Base-by-base conservation (phyloP, 2,113 vertebrate genomes). In the Toxostoma redivivum region DNA sequence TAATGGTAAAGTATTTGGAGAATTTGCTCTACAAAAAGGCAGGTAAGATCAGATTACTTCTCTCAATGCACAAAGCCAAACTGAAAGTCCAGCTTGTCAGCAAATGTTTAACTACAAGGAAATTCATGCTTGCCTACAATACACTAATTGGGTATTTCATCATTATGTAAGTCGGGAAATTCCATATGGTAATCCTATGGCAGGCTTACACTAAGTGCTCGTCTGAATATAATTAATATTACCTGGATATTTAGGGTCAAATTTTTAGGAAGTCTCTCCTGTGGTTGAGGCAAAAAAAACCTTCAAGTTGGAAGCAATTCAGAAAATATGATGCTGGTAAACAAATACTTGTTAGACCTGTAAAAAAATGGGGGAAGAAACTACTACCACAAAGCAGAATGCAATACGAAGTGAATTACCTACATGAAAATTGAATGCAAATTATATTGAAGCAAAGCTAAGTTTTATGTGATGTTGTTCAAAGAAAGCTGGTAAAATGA, bases 71-170 rank as follows among this genome's bases (percentile, higher is more conserved):
- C 88, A 96, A 94, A 97, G 96, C 94, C 97, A 97, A 97, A 97
- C 88, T 98, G 94, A 98, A 97, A 98, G 97, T 86, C 96, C 97
- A 95, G 93, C 95, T 98, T 98, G 97, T 98, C 98, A 99, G 96
- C 97, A 98, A 98, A 98, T 97, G 96, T 98, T 98, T 97, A 96
- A 88, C 64, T 97, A 96, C 97, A 97, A 95, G 90, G 95, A 97
- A 98, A 98, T 98, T 97, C 97, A 96, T 97, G 96, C 88, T 93
- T 97, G 92, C 89, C 92, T 98, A 95, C 96, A 97, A 79, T 94
- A 96, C 86, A 45, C 66, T 94, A 96, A 95, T 94, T 96, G 74
- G 64, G 94, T 97, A 97, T 96, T 94, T 88, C 85, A 94, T 72
- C 56, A 86, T 95, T 88, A 96, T 95, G 96, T 72, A 82, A 56